Evolutionary conservation across 64 coral and sea anemone species (phyloP).

Genomic region (Trachythela sp.): DNA sequence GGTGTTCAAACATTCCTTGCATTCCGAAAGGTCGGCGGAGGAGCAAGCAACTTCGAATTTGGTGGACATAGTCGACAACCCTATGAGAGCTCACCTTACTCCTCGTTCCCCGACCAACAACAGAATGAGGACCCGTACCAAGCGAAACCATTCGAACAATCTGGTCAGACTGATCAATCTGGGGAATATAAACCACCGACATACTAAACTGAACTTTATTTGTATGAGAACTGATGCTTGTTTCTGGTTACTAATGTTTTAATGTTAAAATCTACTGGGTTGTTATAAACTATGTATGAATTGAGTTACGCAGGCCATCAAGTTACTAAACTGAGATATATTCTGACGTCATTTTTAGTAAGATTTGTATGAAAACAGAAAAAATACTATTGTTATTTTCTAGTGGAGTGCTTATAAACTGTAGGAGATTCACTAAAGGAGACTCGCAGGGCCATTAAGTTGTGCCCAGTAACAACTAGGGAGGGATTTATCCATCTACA

Average conservation of each 20-base stretch:
- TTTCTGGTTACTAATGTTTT: background rate
- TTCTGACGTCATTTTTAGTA: background rate
- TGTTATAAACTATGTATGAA: background rate
- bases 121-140: background rate
- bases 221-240: no score
- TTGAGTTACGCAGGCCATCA: background rate
- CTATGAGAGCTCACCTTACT: background rate
- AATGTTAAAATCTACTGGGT: background rate
- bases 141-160: slow-evolving; percentile 8
- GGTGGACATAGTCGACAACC: background rate
- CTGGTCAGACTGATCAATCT: slow-evolving; percentile 6
- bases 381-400: no score
- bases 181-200: background rate
- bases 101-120: slow-evolving; percentile 1
- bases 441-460: no score
- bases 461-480: no score
- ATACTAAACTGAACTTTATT: background rate
- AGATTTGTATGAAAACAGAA: no score
- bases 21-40: background rate
- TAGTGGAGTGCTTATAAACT: no score
- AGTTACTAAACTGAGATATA: background rate
- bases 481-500: no score
- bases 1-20: slow-evolving; percentile 2
- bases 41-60: slow-evolving; percentile 17
- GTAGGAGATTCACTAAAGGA: no score